Evolutionary conservation across 2,888 invertebrate genomes (phyloP).

Genomic region (Eurytoma californica): DNA sequence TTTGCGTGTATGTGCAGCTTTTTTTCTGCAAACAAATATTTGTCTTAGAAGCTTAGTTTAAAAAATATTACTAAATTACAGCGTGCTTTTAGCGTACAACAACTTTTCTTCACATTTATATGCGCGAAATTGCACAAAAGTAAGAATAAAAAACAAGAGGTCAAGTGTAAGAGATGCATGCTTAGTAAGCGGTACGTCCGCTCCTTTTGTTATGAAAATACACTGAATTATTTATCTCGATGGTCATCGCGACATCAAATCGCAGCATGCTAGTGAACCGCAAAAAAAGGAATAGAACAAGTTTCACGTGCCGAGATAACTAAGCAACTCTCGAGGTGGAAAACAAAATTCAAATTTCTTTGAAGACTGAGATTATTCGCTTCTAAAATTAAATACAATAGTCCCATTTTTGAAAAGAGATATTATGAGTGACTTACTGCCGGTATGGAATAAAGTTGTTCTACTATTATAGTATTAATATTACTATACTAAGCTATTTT

Average conservation of each 20-base stretch:
- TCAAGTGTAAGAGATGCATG: constrained; percentile 37
- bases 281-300: constrained; percentile 22
- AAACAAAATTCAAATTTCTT: constrained; percentile 35
- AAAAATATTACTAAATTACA: too few species aligned
- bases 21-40: constrained; percentile 32
- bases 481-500: neutral
- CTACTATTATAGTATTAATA: too few species aligned
- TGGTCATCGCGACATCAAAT: constrained; percentile 43
- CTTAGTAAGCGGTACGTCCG: constrained; percentile 3
- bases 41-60: too few species aligned
- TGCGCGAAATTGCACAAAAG: neutral
- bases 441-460: too few species aligned
- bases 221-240: constrained; percentile 51
- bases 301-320: constrained; percentile 51
- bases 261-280: constrained; percentile 6
- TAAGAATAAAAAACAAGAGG: constrained; percentile 29
- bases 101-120: neutral
- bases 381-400: constrained; percentile 31
- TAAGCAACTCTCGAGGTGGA: constrained; percentile 2
- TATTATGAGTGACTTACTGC: too few species aligned
- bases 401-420: constrained; percentile 16
- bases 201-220: constrained; percentile 61
- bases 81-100: neutral
- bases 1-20: constrained; percentile 7
- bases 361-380: neutral